A percentile compares a stretch with the other conserved stretches of the same genome.
These are phyloP conservation scores for Drosophila pseudoobscura DNA, from an alignment of 1,140 invertebrate species.

Conservation along the genomic window DNA sequence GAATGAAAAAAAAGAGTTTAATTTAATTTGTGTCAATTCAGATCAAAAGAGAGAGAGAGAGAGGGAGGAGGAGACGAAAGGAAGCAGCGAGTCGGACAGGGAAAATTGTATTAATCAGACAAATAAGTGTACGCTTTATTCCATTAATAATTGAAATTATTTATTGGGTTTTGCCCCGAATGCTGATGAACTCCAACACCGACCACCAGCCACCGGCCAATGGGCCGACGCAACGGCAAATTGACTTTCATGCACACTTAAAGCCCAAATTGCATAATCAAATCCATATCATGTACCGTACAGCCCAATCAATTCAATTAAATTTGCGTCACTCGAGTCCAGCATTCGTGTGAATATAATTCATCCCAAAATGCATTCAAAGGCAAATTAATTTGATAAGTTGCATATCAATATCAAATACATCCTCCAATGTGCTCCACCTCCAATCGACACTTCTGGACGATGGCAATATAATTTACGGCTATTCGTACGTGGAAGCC, in stretches of 20 bases:
- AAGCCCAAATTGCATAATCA: slow-evolving; percentile 40
- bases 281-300: slow-evolving; percentile 18
- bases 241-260: slow-evolving; percentile 30
- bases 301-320: slow-evolving; percentile 21
- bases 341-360: slow-evolving; percentile 20
- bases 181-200: slow-evolving; percentile 11
- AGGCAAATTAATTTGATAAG: slow-evolving; percentile 24
- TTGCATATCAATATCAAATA: slow-evolving; percentile 29
- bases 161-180: slow-evolving; percentile 3
- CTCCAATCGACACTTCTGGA: slow-evolving; percentile 8
- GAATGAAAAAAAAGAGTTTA: slow-evolving; percentile 46
- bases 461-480: neutral
- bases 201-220: too few relatives aligned
- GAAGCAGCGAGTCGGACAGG: slow-evolving; percentile 25
- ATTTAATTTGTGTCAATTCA: slow-evolving; percentile 69
- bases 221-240: slow-evolving; percentile 13
- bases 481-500: too few relatives aligned
- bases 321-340: slow-evolving; percentile 19
- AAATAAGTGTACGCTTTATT: slow-evolving; percentile 41
- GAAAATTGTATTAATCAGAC: slow-evolving; percentile 59
- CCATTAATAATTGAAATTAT: slow-evolving; percentile 47
- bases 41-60: slow-evolving; percentile 12
- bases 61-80: slow-evolving; percentile 21
- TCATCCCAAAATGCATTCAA: slow-evolving; percentile 27
- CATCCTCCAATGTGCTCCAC: neutral